Conservation (phyloP, 2,888 invertebrate species). For the Unio delphinus region DNA sequence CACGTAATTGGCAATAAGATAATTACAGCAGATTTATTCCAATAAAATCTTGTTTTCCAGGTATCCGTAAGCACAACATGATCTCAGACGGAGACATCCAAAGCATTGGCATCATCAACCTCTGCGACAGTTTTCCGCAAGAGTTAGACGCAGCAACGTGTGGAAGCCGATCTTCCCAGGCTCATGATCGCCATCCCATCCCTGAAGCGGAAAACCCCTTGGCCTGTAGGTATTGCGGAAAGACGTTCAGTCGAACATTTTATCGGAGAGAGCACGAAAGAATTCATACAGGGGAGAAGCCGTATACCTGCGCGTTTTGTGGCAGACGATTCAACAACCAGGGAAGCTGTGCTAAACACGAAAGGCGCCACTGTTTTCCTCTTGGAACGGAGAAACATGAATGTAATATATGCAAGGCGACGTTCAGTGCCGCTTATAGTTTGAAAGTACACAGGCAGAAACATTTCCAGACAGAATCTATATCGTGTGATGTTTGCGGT, state of each 20-base stretch:
- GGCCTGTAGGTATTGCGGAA: conserved; percentile 20
- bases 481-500: conserved; percentile 14
- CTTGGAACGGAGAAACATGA: conserved; percentile 7
- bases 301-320: conserved; percentile 19
- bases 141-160: no score
- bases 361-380: conserved; percentile 9
- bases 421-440: conserved; percentile 10
- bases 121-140: no score
- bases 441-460: conserved; percentile 9
- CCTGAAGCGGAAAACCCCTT: conserved; percentile 12
- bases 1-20: no score
- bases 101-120: no score
- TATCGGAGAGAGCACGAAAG: conserved; percentile 23
- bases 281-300: conserved; percentile 23
- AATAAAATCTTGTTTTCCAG: no score
- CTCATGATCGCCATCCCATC: no score
- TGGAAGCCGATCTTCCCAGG: no score
- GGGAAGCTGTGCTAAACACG: conserved; percentile 25
- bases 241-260: conserved; percentile 16
- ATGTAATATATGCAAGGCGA: conserved; percentile 20
- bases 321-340: conserved; percentile 19
- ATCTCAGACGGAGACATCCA: no score
- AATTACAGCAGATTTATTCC: no score
- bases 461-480: conserved; percentile 2
- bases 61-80: no score